These are phyloP conservation scores for Aplodontia rufa DNA, from an alignment of 2,113 vertebrate species.

Conservation along the genomic window DNA sequence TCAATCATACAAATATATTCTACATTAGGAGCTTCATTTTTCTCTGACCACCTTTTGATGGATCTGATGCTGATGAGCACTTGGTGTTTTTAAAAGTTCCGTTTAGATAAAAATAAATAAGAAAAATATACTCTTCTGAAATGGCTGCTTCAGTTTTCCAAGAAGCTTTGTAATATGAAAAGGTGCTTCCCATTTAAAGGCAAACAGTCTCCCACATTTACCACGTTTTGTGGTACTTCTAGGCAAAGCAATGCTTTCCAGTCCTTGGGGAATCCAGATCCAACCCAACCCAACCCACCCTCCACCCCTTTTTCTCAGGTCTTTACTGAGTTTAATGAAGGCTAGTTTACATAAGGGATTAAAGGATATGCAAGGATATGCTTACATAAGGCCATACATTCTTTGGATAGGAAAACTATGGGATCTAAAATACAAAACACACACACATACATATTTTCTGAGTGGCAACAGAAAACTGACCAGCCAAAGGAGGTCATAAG, in stretches of 20 bases:
- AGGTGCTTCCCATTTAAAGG: background rate
- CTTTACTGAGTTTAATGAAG: background rate
- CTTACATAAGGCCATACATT: background rate
- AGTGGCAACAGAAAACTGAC: background rate
- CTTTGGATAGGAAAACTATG: background rate
- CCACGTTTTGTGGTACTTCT: background rate
- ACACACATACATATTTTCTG: background rate
- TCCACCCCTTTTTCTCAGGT: background rate
- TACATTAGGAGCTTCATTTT: background rate
- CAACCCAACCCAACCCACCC: no score
- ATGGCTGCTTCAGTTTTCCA: background rate
- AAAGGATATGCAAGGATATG: background rate
- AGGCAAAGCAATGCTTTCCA: background rate
- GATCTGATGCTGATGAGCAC: background rate
- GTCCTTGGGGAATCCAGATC: background rate
- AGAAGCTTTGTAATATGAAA: slow-evolving; percentile 4
- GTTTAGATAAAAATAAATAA: slow-evolving; percentile 21
- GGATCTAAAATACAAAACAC: background rate
- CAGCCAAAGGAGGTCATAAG: background rate
- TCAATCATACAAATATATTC: background rate
- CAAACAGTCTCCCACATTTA: background rate
- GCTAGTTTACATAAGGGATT: background rate
- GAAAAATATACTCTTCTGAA: background rate
- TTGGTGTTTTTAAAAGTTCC: background rate
- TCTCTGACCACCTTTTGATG: background rate